phyloP scores from a whole-genome alignment of 2,888 invertebrate species.

The Brachylomia viminalis region DNA sequence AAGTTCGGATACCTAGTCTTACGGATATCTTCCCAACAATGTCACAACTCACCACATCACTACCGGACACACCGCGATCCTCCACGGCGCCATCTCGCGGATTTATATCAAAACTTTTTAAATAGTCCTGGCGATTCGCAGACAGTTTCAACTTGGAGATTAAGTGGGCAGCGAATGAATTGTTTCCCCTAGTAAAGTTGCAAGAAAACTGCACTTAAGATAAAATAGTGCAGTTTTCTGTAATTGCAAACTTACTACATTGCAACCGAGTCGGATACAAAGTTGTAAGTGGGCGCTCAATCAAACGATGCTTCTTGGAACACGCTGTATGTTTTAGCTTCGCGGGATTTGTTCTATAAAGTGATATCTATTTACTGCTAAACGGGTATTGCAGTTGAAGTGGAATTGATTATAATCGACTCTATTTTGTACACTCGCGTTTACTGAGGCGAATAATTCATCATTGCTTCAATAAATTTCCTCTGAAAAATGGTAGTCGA shows the following conservation, averaged over 20 bases:
- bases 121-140: constrained; percentile 68
- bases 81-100: constrained; percentile 54
- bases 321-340: constrained; percentile 10
- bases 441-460: neutral
- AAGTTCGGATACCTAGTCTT: neutral
- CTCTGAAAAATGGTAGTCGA: neutral
- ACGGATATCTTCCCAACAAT: neutral
- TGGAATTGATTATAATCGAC: neutral
- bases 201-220: constrained; percentile 74
- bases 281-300: constrained; percentile 57
- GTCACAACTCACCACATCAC: constrained; percentile 27
- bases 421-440: neutral
- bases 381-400: neutral
- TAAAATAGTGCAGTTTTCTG: constrained; percentile 70
- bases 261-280: constrained; percentile 61
- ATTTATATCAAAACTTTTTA: constrained; percentile 80
- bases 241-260: constrained; percentile 67
- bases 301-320: constrained; percentile 55
- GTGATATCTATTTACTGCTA: neutral
- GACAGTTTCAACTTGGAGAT: constrained; percentile 73
- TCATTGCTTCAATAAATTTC: neutral
- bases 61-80: constrained; percentile 12
- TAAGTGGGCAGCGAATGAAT: constrained; percentile 75
- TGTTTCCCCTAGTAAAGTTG: constrained; percentile 72
- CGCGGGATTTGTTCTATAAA: neutral